Evolutionary conservation across 2,888 invertebrate species (phyloP), one percentile per base, ranked within the genome.

Genomic region (Rugalucina vietnamica): DNA sequence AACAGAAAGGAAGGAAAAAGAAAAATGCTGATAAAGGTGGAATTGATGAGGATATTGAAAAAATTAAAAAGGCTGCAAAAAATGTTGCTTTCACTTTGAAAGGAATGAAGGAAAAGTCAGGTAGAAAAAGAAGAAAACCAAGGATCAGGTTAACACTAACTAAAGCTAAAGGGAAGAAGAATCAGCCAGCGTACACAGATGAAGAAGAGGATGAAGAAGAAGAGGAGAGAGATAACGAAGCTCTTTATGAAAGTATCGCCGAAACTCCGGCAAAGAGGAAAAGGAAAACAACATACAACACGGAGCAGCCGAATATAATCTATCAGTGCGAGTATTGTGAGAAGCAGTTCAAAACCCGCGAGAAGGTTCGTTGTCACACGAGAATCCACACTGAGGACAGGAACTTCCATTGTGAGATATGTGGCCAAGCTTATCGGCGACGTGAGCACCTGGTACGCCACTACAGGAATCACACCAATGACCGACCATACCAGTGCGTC

Each of bases 391-490:
- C 88, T 14, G 88, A 85, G 54, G 85, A 88, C 12, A 65, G 85
- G n/a, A 87, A 88, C 24, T 89, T 87, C 78, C 74, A 74, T 39
- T 90, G 90, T 85, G 87, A 87, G 49, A 84, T 88, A 5, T 90
- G 90, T 83, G 88, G 88, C 1, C 81, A 82, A 10, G 73, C 82
- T 32, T 90, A 88, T 74, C 76, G 87, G 27, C 71, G 89, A 70
- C 82, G 89, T 12, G 90, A 90, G 70, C 90, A 90, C 77, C 87
- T 89, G 71, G 79, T 89, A 2, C 76, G 90, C 12, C 90, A 90
- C 75, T 87, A 89, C 76, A 76, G 88, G 18, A 74, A 86, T 32
- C 90, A 90, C 57, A 84, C 87, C 32, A 87, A 86, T 75, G 85
- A 85, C 8, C 83, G 88, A 5, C 90, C 90, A 0, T 88, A 86